phyloP scores from a whole-genome alignment of 2,888 invertebrate species.

The Ernsta delagoae region DNA sequence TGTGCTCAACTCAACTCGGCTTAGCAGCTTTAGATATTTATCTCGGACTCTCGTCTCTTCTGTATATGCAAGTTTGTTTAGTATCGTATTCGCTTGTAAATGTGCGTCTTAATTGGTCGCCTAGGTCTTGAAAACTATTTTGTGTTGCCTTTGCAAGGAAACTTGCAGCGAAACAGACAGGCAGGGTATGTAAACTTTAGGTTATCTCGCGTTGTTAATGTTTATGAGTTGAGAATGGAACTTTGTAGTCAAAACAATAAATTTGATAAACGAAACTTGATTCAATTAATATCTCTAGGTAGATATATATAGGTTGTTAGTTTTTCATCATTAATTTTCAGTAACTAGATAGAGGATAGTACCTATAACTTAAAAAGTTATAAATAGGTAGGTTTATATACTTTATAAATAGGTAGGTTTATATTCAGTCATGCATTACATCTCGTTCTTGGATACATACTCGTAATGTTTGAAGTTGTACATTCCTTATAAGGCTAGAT shows the following conservation, averaged over 20 bases:
- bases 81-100: slow-evolving; percentile 32
- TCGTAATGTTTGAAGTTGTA: neutral
- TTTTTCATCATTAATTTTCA: no score
- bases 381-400: neutral
- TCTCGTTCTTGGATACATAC: neutral
- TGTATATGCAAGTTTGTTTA: slow-evolving; percentile 34
- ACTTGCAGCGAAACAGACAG: slow-evolving; percentile 9
- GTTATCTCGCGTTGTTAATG: neutral
- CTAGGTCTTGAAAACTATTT: slow-evolving; percentile 22
- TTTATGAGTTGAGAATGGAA: neutral
- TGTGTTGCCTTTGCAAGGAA: slow-evolving; percentile 7
- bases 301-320: no score
- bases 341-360: no score
- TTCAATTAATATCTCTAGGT: no score
- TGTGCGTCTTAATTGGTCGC: slow-evolving; percentile 35
- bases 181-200: neutral
- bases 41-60: slow-evolving; percentile 32
- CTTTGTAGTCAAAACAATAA: neutral
- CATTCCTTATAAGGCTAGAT: slow-evolving; percentile 10
- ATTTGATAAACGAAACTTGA: no score
- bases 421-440: neutral
- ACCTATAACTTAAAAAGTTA: no score
- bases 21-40: slow-evolving; percentile 31
- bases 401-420: neutral
- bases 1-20: slow-evolving; percentile 23